Base-by-base conservation (phyloP, 2,797 vertebrate genomes). In the Pachyuromys duprasi region DNA sequence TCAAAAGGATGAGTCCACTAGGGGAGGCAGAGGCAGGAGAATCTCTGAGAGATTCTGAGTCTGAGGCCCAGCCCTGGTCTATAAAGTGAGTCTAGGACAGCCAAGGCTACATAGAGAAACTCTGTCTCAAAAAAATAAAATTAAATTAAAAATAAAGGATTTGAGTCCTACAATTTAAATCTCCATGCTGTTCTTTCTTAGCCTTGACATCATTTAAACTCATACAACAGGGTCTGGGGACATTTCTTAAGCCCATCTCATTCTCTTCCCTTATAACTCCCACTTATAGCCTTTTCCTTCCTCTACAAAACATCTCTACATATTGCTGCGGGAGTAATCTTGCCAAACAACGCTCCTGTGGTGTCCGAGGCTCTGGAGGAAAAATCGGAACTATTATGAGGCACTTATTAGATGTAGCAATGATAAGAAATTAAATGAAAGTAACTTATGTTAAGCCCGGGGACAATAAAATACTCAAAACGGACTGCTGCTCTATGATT, bases 381-480 rank as follows among this genome's bases (percentile, higher is more conserved):
- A 75, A 60, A 45, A 45, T 60, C 39, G 65, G 80, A 36, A 72
- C 86, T 62, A 53, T 49, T 72, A 57, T 8, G 8, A 89, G 45
- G 81, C 22, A 17, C 17, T n/a, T 89, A 72, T 87, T 65, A 93
- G 80, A 89, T 12, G 39, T 13, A 83, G 22, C 33, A 93, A 69
- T 69, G 39, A 86, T 22, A 69, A 39, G 75, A 75, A 86, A 76
- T 90, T 75, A 93, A 75, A 79, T 57, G 24, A 92, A 74, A 83
- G 62, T 92, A 67, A 90, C 78, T 93, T 55, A 72, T 36, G 80
- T 78, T 86, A 82, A 86, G 65, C 24, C 13, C 8, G 24, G 45
- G 93, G 39, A 53, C 33, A 75, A 67, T 53, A 87, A 17, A 65
- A 63, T 63, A 26, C 69, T 86, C 63, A 89, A 83, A 82, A 72